Evolutionary conservation across 1,140 invertebrate species (phyloP), one percentile per base, ranked within the genome.

Genomic region (Diabrotica undecimpunctata): DNA sequence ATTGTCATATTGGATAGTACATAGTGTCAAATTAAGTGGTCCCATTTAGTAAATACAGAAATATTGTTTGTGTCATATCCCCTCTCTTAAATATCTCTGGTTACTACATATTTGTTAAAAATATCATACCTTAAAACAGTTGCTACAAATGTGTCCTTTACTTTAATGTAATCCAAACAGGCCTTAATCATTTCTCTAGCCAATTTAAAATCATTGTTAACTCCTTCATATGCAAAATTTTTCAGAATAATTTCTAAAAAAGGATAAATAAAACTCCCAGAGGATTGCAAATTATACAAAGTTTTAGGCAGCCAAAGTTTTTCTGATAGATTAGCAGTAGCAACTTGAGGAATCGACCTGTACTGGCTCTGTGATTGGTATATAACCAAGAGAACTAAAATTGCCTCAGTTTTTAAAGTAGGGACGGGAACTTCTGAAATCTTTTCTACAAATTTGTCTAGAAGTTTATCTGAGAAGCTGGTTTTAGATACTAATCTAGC

Each of bases 401-500:
- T 70, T 0, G 82, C 77, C 72, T 88, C 86, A 64, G 82, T 79
- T 41, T 81, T 78, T 38, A 89, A 71, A 61, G 76, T 73, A 61
- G 80, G 77, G 67, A 83, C 78, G 62, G 80, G 77, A 6, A 82
- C 80, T 50, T 82, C 84, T n/a, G 86, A 77, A 0, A 88, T 76
- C 75, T 86, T 88, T 11, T 83, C 71, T 7, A 91, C 68, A 38
- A 94, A 74, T 37, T 84, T 83, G 65, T 87, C 79, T 7, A 90
- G 75, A 8, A 90, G 81, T 14, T 82, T 81, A 9, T 79, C 70
- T 66, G 85, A 86, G 6, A 95, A 75, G 46, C 83, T 80, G 56
- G 84, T 81, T 79, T 89, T 90, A 0, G 83, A 82, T 0, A 88
- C 80, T 10, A 95, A 74, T 75, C 86, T 88, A 2, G 86, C 86